A percentile compares a stretch with the other conserved stretches of the same genome.
Evolutionary conservation across 2,113 vertebrate species (phyloP).

Genomic region (Lycaon pictus): DNA sequence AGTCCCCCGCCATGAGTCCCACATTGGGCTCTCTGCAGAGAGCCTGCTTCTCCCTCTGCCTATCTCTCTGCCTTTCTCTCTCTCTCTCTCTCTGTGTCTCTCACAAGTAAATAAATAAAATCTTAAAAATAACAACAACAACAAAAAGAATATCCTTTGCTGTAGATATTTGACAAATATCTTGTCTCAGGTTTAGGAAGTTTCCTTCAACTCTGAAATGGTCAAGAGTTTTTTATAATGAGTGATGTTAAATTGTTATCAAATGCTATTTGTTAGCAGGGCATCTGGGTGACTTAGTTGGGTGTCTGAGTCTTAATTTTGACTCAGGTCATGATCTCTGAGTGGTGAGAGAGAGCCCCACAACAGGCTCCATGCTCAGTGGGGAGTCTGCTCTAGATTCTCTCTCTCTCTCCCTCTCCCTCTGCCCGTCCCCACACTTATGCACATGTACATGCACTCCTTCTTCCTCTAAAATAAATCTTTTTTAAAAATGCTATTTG

Average conservation of each 20-base stretch:
- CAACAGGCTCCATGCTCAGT: background rate
- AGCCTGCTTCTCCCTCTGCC: too few species aligned
- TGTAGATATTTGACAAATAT: background rate
- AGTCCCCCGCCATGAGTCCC: too few species aligned
- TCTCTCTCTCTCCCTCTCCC: background rate
- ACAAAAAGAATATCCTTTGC: background rate
- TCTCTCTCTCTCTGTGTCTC: too few species aligned
- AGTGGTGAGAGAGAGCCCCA: background rate
- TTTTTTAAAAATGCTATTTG: too few species aligned
- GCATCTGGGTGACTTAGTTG: background rate
- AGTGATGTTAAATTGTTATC: background rate
- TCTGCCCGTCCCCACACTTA: background rate
- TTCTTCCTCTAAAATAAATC: background rate
- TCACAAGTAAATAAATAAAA: too few species aligned
- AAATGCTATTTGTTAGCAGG: background rate
- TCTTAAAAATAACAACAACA: too few species aligned
- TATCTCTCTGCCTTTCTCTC: too few species aligned
- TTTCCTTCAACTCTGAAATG: background rate
- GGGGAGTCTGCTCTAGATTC: background rate
- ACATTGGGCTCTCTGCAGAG: too few species aligned
- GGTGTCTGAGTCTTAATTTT: background rate
- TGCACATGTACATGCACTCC: rapidly evolving
- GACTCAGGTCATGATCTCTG: background rate
- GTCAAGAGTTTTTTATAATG: background rate
- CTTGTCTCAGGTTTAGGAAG: background rate